Evolutionary conservation across 2,113 vertebrate genomes (phyloP), one percentile per base, ranked within the genome.

Genomic region (Craseonycteris thonglongyai): DNA sequence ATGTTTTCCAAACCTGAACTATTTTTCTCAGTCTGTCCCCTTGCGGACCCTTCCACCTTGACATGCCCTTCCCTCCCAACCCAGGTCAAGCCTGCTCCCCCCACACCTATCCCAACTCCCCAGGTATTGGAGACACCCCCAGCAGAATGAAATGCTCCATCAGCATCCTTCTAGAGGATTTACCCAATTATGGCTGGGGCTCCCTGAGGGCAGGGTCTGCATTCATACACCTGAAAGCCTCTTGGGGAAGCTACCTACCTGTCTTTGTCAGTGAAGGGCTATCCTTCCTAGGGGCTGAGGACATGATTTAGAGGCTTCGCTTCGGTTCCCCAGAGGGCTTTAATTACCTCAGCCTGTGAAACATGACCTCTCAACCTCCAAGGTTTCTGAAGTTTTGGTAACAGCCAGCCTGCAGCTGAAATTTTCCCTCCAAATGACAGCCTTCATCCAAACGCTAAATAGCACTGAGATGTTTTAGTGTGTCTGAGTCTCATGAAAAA

Each of bases 281-380:
- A 6, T 56, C 94, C 83, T 79, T 90, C 66, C 79, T 74, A 1
- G 83, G 89, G 91, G 85, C 95, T 95, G 98, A 97, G 97, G 97
- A 98, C 97, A 90, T 96, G 95, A 95, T 1, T 90, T 97, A 98
- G 97, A 97, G 95, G 98, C 97, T 98, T 69, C 97, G 97, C 90
- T 96, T n/a, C n/a, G n/a, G 95, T 80, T 97, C 96, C 86, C 79
- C 95, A 95, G 98, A 97, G 96, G 98, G 97, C 96, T 98, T 98
- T 98, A 97, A 98, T 98, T 98, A 98, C 94, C 96, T 97, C 94
- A 94, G 95, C 96, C 95, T 98, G 96, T 98, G 96, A 96, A 97
- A 97, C 84, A 93, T 91, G 97, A 97, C 95, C 96, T 98, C 93
- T 97, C 97, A 97, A 95, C 95, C 96, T 96, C 81, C 84, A 79